Evolutionary conservation across 2,797 vertebrate species (phyloP), one percentile per base, ranked within the genome.

Genomic region (Scarus forsteni): DNA sequence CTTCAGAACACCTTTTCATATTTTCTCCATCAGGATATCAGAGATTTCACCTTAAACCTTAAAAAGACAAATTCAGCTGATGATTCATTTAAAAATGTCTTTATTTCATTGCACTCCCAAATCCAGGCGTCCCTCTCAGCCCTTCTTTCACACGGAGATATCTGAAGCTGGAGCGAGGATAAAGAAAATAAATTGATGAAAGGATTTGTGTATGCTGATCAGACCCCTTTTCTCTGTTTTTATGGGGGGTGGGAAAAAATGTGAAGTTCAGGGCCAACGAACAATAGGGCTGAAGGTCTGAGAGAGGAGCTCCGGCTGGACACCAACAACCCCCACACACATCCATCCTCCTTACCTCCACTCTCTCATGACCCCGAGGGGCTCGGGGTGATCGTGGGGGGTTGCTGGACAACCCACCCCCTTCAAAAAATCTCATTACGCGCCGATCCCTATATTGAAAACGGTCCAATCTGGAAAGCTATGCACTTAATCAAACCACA

Each of bases 321-420:
- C 87, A 79, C 85, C 87, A 79, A 54, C 86, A 60, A 49, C 60
- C 73, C 46, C 70, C 71, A 83, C 84, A 46, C 75, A 87, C 85
- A 90, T 90, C 83, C 82, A 88, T 75, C 83, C 87, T 83, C 63
- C 83, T 68, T 70, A 83, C 80, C 81, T 79, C 79, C 88, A 89
- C 85, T 93, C 91, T 90, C 90, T 86, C 88, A 92, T 91, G 89
- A 92, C 92, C 92, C 85, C 75, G 60, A 90, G 77, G 80, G 81
- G 73, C 74, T 85, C 5, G 52, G 76, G 87, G 89, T 92, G 85
- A 85, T 64, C 46, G 80, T 80, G 80, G 88, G 88, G 85, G 84
- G 52, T 72, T 81, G 84, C 73, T 70, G 79, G 77, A 81, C 83
- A 83, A 73, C 74, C 62, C 67, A 60, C 70, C 71, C 56, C 72